Evolutionary conservation across 2,797 vertebrate species (phyloP), one percentile per base, ranked within the genome.

Genomic region (Xyrichtys novacula): DNA sequence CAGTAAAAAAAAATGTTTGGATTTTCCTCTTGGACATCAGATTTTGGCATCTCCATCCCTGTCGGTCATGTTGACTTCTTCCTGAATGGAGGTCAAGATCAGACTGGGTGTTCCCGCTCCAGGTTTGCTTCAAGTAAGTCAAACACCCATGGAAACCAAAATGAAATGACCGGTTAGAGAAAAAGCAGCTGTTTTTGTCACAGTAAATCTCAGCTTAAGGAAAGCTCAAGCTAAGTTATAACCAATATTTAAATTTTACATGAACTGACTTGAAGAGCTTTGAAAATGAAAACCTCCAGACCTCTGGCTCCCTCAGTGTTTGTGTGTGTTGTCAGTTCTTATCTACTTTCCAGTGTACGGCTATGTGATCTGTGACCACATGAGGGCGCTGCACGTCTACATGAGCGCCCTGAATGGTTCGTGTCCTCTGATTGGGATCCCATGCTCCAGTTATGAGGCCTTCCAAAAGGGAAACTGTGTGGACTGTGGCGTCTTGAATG

Each of bases 51-150:
- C 78, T 96, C 94, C 60, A 98, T 97, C 87, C 96, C 97, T 8
- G 95, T 99, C 0, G 98, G 97, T 58, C 97, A 99, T 1, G 92
- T 98, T 0, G 97, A 98, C 85, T 99, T 96, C 82, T 99, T 95
- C 4, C 85, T 98, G 76, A 99, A 99, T 0, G 98, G 96, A 52
- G 98, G 97, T 19, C 94, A 94, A 82, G 97, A 99, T 86, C 98
- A 99, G 85, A 93, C 94, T 0, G 97, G 97, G 73, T 99, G 98
- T 60, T 85, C 92, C 0, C 78, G 78, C 39, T 93, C 92, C 71
- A 81, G 57, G 22, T 92, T 94, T 32, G 5, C 83, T 2, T 91
- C 93, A 40, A 89, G 94, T 95, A 85, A 89, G 92, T 84, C 44
- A 19, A 49, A 9, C 7, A 17, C 11, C 17, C 36, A 31, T 5